phyloP scores from a whole-genome alignment of 2,797 vertebrate genomes.

The Psittacula echo region DNA sequence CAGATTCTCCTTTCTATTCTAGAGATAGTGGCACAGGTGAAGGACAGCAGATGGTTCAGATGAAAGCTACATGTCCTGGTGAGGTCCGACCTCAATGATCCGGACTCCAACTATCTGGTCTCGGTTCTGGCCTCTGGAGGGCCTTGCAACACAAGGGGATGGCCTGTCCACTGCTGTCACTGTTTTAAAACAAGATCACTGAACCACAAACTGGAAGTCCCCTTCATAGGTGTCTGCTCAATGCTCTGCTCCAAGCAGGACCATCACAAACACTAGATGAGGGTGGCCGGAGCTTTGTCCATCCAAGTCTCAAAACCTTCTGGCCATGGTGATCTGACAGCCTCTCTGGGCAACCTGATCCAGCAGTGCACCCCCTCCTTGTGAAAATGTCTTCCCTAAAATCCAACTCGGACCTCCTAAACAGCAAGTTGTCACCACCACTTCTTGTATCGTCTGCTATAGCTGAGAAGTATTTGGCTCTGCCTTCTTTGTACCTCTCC shows the following conservation, averaged over 20 bases:
- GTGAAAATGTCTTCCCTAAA: background rate
- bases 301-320: background rate
- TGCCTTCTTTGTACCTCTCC: background rate
- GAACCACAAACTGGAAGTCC: background rate
- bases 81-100: background rate
- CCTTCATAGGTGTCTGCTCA: background rate
- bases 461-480: background rate
- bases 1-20: background rate
- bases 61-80: background rate
- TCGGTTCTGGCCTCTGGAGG: rapidly evolving
- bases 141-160: background rate
- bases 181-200: background rate
- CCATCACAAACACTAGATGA: background rate
- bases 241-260: background rate
- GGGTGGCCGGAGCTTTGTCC: background rate
- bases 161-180: background rate
- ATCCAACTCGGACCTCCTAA: background rate
- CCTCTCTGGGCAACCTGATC: background rate
- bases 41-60: background rate
- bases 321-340: background rate
- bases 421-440: background rate
- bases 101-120: background rate
- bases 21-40: background rate
- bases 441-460: background rate
- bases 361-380: background rate